These are phyloP conservation scores for Pogonognathellus flavescens DNA, from an alignment of 1,140 invertebrate genomes.

Conservation along the genomic window DNA sequence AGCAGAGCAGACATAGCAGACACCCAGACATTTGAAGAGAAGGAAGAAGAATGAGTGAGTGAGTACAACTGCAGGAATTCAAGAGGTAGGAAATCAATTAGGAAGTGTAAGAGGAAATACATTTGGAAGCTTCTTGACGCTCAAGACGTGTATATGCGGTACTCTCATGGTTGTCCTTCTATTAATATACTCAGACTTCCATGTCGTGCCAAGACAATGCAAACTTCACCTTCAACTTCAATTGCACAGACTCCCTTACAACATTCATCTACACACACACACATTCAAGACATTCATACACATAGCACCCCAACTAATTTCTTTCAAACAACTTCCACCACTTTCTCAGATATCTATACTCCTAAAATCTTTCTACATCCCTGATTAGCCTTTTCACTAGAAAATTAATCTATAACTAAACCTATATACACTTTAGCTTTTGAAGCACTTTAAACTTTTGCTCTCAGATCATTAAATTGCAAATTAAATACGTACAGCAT, in stretches of 20 bases:
- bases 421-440: too few relatives aligned
- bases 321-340: background rate
- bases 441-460: too few relatives aligned
- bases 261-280: background rate
- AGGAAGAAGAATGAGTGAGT: background rate
- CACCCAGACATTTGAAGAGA: background rate
- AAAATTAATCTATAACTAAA: too few relatives aligned
- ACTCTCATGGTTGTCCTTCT: background rate
- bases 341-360: background rate
- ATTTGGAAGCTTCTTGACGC: slow-evolving; percentile 46
- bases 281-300: too few relatives aligned
- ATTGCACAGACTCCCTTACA: background rate
- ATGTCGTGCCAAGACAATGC: slow-evolving; percentile 13
- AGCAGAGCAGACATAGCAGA: background rate
- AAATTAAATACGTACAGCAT: too few relatives aligned
- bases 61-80: slow-evolving; percentile 19
- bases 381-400: too few relatives aligned
- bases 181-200: slow-evolving; percentile 70
- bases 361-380: too few relatives aligned
- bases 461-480: too few relatives aligned
- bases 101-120: slow-evolving; percentile 58
- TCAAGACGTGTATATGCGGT: slow-evolving; percentile 1
- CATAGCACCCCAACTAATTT: background rate
- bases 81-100: slow-evolving; percentile 58
- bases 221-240: slow-evolving; percentile 31